Evolutionary conservation across 1,140 invertebrate genomes (phyloP).

Genomic region (Parasteatoda tepidariorum): DNA sequence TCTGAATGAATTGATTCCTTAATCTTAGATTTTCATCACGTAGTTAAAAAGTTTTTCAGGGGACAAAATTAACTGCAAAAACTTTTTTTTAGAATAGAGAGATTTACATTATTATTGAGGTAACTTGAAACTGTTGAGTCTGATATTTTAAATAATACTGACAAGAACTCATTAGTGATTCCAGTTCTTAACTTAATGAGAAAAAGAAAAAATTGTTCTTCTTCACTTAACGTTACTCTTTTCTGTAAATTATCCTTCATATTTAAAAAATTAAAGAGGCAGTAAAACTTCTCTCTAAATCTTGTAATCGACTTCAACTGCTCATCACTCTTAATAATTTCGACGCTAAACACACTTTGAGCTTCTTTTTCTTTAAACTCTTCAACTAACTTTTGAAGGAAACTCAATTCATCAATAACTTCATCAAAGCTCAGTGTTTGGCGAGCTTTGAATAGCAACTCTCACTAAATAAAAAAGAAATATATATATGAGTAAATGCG

Average conservation of each 20-base stretch:
- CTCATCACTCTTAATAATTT: not conserved
- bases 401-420: not conserved
- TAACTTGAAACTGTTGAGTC: constrained; percentile 1
- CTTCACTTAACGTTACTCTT: not conserved
- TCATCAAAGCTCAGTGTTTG: not conserved
- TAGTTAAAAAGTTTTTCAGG: too few species aligned
- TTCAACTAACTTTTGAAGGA: not conserved
- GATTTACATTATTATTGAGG: not conserved
- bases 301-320: not conserved
- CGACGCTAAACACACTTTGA: not conserved
- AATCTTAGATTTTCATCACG: too few species aligned
- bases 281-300: not conserved
- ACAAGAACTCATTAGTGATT: not conserved
- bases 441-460: too few species aligned
- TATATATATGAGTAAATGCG: too few species aligned
- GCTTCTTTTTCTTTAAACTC: not conserved
- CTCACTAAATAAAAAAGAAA: too few species aligned
- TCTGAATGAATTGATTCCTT: too few species aligned
- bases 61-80: too few species aligned
- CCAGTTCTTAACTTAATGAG: not conserved
- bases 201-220: not conserved
- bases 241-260: not conserved
- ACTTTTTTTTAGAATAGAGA: too few species aligned
- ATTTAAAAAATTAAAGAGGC: not conserved
- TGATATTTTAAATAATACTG: not conserved